Evolutionary conservation across 2,888 invertebrate genomes (phyloP).

Genomic region (Priocnemis perturbator): DNA sequence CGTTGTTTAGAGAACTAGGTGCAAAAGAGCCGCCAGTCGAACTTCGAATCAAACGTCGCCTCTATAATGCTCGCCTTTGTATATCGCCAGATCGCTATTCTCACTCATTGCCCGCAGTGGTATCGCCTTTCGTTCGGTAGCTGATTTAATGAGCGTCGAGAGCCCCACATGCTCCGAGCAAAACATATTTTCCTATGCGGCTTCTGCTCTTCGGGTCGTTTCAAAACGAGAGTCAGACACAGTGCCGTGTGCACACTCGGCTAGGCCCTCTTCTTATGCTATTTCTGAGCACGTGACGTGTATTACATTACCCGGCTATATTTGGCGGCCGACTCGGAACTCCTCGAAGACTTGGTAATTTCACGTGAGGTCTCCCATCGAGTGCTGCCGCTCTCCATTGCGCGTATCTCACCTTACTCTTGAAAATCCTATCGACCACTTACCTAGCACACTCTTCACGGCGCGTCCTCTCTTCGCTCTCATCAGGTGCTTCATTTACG

Average conservation of each 20-base stretch:
- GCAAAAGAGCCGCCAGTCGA: too few relatives aligned
- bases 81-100: conserved; percentile 7
- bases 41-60: conserved; percentile 4
- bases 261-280: conserved; percentile 75
- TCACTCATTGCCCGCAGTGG: too few relatives aligned
- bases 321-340: conserved; percentile 72
- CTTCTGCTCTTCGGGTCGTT: conserved; percentile 41
- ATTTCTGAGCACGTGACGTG: conserved; percentile 78
- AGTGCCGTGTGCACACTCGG: conserved; percentile 77
- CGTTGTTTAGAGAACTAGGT: too few relatives aligned
- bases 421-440: neutral
- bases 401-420: conserved; percentile 21
- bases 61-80: conserved; percentile 38
- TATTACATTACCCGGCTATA: conserved; percentile 79
- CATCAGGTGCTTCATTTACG: neutral
- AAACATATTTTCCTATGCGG: conserved; percentile 43
- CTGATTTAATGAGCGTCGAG: conserved; percentile 50
- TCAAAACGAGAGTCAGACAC: conserved; percentile 48
- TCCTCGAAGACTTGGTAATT: conserved; percentile 48
- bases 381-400: conserved; percentile 12
- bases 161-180: neutral
- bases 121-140: conserved; percentile 46
- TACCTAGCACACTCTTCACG: neutral
- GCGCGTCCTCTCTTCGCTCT: conserved; percentile 2
- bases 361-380: conserved; percentile 37